Evolutionary conservation across 2,113 vertebrate genomes (phyloP).

Genomic region (Mirounga angustirostris): DNA sequence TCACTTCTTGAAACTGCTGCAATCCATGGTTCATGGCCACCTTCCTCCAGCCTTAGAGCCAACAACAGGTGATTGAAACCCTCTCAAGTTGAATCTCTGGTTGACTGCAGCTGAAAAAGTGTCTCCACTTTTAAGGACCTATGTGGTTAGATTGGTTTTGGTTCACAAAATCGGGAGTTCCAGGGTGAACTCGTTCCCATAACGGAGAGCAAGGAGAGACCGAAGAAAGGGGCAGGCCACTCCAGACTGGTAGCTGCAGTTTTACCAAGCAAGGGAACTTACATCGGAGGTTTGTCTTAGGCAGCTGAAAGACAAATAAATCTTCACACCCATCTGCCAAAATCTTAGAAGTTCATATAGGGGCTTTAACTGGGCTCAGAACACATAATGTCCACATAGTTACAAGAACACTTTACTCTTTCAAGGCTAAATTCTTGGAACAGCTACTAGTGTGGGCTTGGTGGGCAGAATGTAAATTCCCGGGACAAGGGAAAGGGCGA

Average conservation of each 20-base stretch:
- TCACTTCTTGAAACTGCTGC: background rate
- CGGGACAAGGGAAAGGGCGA: background rate
- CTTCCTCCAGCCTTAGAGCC: background rate
- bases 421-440: background rate
- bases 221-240: background rate
- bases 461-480: background rate
- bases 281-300: background rate
- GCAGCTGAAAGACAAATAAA: background rate
- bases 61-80: background rate
- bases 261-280: background rate
- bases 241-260: background rate
- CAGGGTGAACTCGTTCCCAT: background rate
- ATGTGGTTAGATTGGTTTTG: background rate
- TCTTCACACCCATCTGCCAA: fast-evolving
- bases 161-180: background rate
- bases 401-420: background rate
- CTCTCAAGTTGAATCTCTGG: background rate
- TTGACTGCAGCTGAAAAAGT: background rate
- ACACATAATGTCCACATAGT: background rate
- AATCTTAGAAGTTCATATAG: background rate
- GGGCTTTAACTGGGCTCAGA: background rate
- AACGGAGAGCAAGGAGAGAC: background rate
- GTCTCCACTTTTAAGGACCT: background rate
- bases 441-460: background rate
- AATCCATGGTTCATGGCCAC: fast-evolving